Evolutionary conservation across 2,888 invertebrate genomes (phyloP), one percentile per base, ranked within the genome.

Genomic region (Andrena bicolor): DNA sequence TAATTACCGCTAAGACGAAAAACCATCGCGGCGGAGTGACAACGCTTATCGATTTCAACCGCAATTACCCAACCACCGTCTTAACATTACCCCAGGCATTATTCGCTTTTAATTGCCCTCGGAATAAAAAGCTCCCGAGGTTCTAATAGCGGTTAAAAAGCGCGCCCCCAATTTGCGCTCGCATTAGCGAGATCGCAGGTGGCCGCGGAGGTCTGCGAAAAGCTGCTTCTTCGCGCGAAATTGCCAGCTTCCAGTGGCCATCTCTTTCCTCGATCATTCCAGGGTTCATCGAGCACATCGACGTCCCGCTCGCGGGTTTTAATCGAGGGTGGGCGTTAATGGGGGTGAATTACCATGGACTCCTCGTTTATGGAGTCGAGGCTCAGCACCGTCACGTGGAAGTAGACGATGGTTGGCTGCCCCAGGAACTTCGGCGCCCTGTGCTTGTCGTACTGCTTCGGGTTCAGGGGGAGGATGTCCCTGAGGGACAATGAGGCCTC

Each of bases 331-430:
- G 6, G 51, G 48, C 6, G 28, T 35, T 26, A 23, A 28, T 35
- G 16, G 16, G 6, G 23, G 61, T 56, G n/a, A 56, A 78, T 82
- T 80, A 97, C 98, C 98, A 99, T 99, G 60, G 98, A 98, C 94
- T 98, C 98, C 93, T 98, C 99, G 92, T 98, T 98, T 86, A 99
- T 98, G n/a, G 98, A 98, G 94, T 98, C 98, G 88, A 98, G 94
- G 65, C 98, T 98, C 80, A 98, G 94, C 1, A 98, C 98, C 8
- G 98, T 98, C 68, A 98, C 98, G 92, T 98, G 98, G 92, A 98
- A 98, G 93, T 98, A 98, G 53, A 98, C 98, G 63, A 97, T 95
- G 0, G 98, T 98, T 2, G 98, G 97, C 93, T 98, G 97, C 0
- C 97, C 98, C 90, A 97, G 95, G 72, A 96, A 95, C 94, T 98